Evolutionary conservation across 2,888 invertebrate genomes (phyloP).

Genomic region (Hirtodrosophila confusa): DNA sequence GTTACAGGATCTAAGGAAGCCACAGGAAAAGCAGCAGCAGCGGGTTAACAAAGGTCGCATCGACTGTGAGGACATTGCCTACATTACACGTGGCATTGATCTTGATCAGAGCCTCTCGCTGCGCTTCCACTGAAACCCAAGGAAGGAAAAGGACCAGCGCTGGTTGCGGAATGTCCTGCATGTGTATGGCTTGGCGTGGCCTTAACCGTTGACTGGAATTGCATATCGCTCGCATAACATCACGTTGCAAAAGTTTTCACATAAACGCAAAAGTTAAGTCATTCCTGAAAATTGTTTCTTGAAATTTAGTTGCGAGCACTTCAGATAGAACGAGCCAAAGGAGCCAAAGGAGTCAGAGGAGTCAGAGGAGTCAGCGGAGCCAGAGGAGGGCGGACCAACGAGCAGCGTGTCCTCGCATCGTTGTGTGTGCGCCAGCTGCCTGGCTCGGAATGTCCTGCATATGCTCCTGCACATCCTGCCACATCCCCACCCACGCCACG

Average conservation of each 20-base stretch:
- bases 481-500: too few species aligned
- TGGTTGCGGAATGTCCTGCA: too few species aligned
- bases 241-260: constrained; percentile 76
- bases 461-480: neutral
- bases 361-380: too few species aligned
- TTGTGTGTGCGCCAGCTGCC: neutral
- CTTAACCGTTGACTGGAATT: constrained; percentile 22
- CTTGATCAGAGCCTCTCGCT: constrained; percentile 46
- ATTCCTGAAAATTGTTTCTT: constrained; percentile 78
- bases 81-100: constrained; percentile 53
- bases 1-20: too few species aligned
- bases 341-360: neutral
- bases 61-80: constrained; percentile 32
- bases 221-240: constrained; percentile 68
- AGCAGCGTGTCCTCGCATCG: constrained; percentile 1
- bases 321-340: constrained; percentile 16
- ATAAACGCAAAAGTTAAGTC: constrained; percentile 79
- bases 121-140: constrained; percentile 29
- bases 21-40: neutral
- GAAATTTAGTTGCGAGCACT: constrained; percentile 73
- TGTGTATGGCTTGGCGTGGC: too few species aligned
- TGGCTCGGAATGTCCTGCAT: neutral
- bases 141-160: too few species aligned
- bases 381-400: neutral
- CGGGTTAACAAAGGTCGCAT: neutral